A percentile compares a stretch with the other conserved stretches of the same genome.
Conservation (phyloP, 2,113 vertebrate genomes). For the Stercorarius parasiticus region DNA sequence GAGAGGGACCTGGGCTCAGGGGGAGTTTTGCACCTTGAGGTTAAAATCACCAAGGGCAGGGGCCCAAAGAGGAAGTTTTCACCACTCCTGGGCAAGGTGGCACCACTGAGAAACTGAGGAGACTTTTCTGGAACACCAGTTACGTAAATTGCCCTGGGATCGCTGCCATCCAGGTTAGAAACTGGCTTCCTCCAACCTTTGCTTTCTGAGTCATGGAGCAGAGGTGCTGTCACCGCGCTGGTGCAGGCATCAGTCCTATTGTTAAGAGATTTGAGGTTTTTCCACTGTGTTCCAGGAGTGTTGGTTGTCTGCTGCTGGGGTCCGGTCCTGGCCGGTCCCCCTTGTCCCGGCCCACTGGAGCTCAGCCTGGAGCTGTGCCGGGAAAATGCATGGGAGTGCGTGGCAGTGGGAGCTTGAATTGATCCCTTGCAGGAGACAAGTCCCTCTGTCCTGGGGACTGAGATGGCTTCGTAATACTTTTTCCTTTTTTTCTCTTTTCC, state of each 20-base stretch:
- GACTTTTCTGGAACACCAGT: slow-evolving; percentile 71
- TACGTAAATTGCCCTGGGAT: slow-evolving; percentile 76
- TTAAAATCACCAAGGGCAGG: neutral
- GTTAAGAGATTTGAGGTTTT: neutral
- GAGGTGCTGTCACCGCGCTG: neutral
- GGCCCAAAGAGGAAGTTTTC: neutral
- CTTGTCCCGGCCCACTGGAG: fast-evolving
- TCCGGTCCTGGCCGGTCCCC: neutral
- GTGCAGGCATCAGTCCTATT: neutral
- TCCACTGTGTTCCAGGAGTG: neutral
- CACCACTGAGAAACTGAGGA: neutral
- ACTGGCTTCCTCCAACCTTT: slow-evolving; percentile 46
- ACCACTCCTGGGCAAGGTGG: neutral
- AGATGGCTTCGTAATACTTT: neutral
- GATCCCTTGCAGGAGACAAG: neutral
- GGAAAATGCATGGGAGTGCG: neutral
- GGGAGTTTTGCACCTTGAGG: neutral
- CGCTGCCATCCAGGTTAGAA: slow-evolving; percentile 70
- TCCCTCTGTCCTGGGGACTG: neutral
- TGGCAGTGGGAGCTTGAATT: neutral
- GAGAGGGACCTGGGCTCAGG: fast-evolving
- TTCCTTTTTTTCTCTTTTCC: neutral
- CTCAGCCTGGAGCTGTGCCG: neutral
- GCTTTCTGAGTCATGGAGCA: slow-evolving; percentile 59
- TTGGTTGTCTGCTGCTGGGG: neutral